Base-by-base conservation (phyloP, 92 coral and sea anemone genomes). In the Bergia puertoricense region DNA sequence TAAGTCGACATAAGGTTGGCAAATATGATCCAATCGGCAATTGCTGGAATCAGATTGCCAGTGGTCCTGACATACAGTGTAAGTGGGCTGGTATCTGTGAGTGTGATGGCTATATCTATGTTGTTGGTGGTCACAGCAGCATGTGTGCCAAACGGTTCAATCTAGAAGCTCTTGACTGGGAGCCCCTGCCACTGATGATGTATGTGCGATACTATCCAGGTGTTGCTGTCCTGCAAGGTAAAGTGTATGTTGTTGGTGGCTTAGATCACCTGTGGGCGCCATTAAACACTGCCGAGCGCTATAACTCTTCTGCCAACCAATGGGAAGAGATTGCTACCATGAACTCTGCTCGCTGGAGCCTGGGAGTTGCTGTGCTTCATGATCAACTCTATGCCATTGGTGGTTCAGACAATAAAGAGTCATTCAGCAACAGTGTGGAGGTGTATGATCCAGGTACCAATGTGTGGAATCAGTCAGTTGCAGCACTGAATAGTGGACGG, bases 11-110 rank as follows among this genome's bases (percentile, higher is more conserved):
- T 86, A 97, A 95, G 87, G 99, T 97, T 22, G 99, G 99, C 82
- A 97, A 95, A 91, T 97, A 95, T 88, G 98, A 97, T 79, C 99
- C 99, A 44, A 95, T 97, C 30, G 91, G 95, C 38, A 95, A 97
- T 80, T 91, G 97, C 69, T 97, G 99, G 99, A 91, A 93, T 36
- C 98, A 96, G 74, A 93, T 95, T 23, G 96, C 99, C 40, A 89
- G 89, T 77, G 99, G 99, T n/a, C 99, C 99, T 13, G 99, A 95
- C 86, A 96, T 97, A 7, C 99, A 97, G 86, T 97, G 98, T 89
- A 97, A 97, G 78, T 97, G 99, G 99, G 99, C 99, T 2, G 99
- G 99, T 38, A 98, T 97, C 9, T 97, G 99, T 42, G 97, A 97
- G 80, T 92, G 92, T 72, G 94, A 93, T 74, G 99, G 98, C 11